These are phyloP conservation scores for Dromas ardeola DNA, from an alignment of 2,113 vertebrate species.

Conservation along the genomic window DNA sequence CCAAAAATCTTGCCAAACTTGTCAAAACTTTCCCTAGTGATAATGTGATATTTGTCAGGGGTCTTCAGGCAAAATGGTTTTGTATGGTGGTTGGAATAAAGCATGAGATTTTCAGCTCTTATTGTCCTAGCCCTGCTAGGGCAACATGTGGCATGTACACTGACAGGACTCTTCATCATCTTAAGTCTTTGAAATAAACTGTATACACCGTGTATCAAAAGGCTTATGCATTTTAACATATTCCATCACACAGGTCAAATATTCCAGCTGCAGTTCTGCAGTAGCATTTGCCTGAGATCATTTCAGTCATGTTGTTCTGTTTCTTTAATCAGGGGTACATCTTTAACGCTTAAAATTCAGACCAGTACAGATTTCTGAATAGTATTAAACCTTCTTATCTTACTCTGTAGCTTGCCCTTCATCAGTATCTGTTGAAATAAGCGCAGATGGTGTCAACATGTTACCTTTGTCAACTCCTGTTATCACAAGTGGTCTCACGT, in stretches of 20 bases:
- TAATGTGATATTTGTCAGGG: not conserved
- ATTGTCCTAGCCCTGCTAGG: not conserved
- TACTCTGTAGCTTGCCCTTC: conserved; percentile 89
- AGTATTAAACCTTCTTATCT: not conserved
- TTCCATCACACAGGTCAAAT: not conserved
- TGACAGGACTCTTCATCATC: not conserved
- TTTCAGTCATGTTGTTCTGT: not conserved
- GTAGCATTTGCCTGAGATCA: not conserved
- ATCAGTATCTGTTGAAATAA: conserved; percentile 98
- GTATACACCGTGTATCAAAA: not conserved
- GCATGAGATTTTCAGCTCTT: not conserved
- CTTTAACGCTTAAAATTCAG: not conserved
- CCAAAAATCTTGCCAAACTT: not conserved
- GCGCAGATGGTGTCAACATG: conserved; percentile 97
- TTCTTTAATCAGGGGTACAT: not conserved
- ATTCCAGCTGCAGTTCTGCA: not conserved
- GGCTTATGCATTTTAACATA: not conserved
- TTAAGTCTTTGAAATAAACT: not conserved
- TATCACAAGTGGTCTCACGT: conserved; percentile 95
- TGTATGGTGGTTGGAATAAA: not conserved
- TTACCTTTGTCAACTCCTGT: conserved; percentile 94
- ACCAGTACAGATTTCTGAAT: not conserved
- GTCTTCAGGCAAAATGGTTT: not conserved
- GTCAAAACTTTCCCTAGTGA: not conserved
- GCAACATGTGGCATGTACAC: not conserved